Percentiles rank a stretch among this genome's conserved stretches.
Evolutionary conservation across 2,113 vertebrate species (phyloP).

Genomic region (Nerophis ophidion): DNA sequence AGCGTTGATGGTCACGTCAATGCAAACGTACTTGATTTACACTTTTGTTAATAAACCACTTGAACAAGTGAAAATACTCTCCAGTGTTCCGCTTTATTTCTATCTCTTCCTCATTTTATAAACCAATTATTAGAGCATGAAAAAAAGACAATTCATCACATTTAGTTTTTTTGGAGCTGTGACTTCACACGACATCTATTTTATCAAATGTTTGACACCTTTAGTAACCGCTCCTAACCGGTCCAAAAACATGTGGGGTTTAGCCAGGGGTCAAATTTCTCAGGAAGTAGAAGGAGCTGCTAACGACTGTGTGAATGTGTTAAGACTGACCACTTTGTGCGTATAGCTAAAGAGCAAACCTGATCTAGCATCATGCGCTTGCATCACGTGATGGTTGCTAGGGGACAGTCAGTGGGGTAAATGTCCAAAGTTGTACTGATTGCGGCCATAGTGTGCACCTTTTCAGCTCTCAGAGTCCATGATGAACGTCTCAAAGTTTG

Average conservation of each 20-base stretch:
- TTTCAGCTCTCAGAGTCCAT: slow-evolving; percentile 81
- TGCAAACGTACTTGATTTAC: slow-evolving; percentile 17
- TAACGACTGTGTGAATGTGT: slow-evolving; percentile 20
- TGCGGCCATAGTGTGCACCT: not conserved
- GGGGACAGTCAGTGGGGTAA: not conserved
- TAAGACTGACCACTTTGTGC: slow-evolving; percentile 17
- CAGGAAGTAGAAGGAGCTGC: slow-evolving; percentile 25
- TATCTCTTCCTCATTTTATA: no score
- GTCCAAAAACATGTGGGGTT: slow-evolving; percentile 16
- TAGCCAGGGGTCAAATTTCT: slow-evolving; percentile 28
- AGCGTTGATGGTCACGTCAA: slow-evolving; percentile 38
- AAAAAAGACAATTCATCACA: no score
- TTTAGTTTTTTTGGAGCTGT: no score
- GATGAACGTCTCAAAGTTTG: slow-evolving; percentile 87
- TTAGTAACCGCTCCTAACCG: slow-evolving; percentile 8
- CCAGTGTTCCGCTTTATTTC: not conserved
- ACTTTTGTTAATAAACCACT: slow-evolving; percentile 69
- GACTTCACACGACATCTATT: no score
- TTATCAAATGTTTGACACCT: slow-evolving; percentile 12
- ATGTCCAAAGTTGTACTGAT: not conserved
- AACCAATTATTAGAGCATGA: no score
- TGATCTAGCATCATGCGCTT: not conserved
- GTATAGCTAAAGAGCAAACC: not conserved
- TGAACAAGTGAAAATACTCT: slow-evolving; percentile 14
- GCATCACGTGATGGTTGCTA: not conserved